phyloP scores from a whole-genome alignment of 1,140 invertebrate species.

The Idris sp. region DNA sequence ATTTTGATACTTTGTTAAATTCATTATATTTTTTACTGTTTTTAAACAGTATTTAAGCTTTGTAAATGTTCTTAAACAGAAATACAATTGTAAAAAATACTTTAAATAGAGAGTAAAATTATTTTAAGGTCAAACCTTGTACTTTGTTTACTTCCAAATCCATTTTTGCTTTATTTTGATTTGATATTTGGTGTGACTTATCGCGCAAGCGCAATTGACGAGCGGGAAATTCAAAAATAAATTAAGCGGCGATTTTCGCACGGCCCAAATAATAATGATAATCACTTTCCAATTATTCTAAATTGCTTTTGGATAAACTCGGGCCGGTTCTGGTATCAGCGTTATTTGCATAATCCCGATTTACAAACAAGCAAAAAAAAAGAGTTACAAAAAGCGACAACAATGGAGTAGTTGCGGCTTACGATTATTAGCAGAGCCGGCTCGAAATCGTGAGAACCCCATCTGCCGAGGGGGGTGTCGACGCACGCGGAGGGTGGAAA shows the following conservation, averaged over 20 bases:
- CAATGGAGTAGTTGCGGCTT: slow-evolving; percentile 54
- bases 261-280: no score
- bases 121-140: no score
- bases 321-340: slow-evolving; percentile 36
- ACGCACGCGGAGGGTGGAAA: slow-evolving; percentile 73
- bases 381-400: slow-evolving; percentile 49
- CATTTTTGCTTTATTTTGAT: no score
- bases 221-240: slow-evolving; percentile 45
- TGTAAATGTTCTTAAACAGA: no score
- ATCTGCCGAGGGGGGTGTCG: slow-evolving; percentile 67
- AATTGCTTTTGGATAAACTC: slow-evolving; percentile 52
- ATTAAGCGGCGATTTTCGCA: slow-evolving; percentile 31
- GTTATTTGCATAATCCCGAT: slow-evolving; percentile 54
- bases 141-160: no score
- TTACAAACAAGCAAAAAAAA: slow-evolving; percentile 44
- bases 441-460: slow-evolving; percentile 73
- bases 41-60: no score
- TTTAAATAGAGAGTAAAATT: no score
- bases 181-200: no score
- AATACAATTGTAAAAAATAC: no score
- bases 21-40: no score
- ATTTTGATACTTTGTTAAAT: no score
- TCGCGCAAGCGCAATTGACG: slow-evolving; percentile 16
- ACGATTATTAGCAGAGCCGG: slow-evolving; percentile 65
- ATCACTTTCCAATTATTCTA: slow-evolving; percentile 49